Base-by-base conservation (phyloP, 2,888 invertebrate genomes). In the Chrysotoxum bicinctum region DNA sequence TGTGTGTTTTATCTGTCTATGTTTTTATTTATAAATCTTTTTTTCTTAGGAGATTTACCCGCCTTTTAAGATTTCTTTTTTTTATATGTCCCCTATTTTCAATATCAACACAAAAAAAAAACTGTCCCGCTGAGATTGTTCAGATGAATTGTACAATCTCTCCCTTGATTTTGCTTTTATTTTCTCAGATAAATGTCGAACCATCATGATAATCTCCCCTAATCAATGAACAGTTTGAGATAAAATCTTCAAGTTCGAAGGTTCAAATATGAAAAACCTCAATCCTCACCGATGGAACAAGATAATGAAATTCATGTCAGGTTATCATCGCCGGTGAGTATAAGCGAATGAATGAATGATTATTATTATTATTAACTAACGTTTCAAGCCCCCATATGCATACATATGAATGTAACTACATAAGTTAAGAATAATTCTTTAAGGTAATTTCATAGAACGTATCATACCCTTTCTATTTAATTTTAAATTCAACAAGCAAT, bases 401-500 rank as follows among this genome's bases (percentile, higher is more conserved):
- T 0, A n/a, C 37, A 9, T 35, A 3, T 23, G 14, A 10, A 6
- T 19, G 8, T 40, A 60, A n/a, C 12, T 14, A 62, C 45, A 19
- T 16, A 45, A 64, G 64, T 32, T 45, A 19, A 40, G 26, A 66
- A 66, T 50, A n/a, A 35, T 50, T 50, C 10, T 56, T 54, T 62
- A 82, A 60, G 60, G 60, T 54, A 77, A 82, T 75, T 69, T 62
- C 21, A 37, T 37, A 58, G n/a, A 58, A 58, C 7, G 14, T 58
- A 21, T 35, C 10, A 66, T 50, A 50, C 64, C 64, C 64, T 64
- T 48, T 50, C 21, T 21, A 48, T 66, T 30, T 56, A 45, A 72
- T 69, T 83, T 79, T 21, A 80, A 75, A 84, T 84, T 80, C 84
- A 80, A 68, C 72, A 48, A 70, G 79, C 78, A 54, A 35, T 35